phyloP scores from a whole-genome alignment of 2,797 vertebrate genomes.

The Aulostomus chinensis region DNA sequence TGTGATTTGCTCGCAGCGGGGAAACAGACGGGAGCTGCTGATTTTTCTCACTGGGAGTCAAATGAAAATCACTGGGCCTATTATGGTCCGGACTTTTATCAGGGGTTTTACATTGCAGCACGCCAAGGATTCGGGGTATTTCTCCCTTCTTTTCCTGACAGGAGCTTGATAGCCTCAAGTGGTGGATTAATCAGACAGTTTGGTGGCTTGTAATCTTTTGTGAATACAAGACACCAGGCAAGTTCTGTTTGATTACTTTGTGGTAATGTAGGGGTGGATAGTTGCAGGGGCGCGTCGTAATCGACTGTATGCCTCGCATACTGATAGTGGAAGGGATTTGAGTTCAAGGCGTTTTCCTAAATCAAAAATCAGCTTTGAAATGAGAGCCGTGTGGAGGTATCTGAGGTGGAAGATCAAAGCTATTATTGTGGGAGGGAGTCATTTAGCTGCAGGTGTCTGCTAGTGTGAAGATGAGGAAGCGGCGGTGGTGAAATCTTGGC shows the following conservation, averaged over 20 bases:
- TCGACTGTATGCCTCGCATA: slow-evolving; percentile 40
- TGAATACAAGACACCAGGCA: slow-evolving; percentile 51
- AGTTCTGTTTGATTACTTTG: slow-evolving; percentile 66
- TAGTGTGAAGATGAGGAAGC: no score
- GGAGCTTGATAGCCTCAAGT: slow-evolving; percentile 59
- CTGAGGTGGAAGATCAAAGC: background rate
- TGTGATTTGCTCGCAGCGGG: slow-evolving; percentile 59
- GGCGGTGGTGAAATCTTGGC: background rate
- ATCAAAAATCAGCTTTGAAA: no score
- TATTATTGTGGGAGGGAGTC: no score
- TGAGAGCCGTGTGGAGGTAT: slow-evolving; percentile 2
- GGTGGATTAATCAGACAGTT: slow-evolving; percentile 68
- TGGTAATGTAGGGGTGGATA: slow-evolving; percentile 41
- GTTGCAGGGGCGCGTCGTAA: slow-evolving; percentile 46
- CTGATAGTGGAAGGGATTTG: slow-evolving; percentile 42
- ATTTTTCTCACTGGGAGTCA: slow-evolving; percentile 69
- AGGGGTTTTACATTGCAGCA: slow-evolving; percentile 45
- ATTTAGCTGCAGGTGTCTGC: no score
- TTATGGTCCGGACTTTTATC: slow-evolving; percentile 58
- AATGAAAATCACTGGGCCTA: slow-evolving; percentile 67
- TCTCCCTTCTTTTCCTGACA: slow-evolving; percentile 27
- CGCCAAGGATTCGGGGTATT: no score
- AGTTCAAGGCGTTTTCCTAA: no score
- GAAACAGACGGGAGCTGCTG: slow-evolving; percentile 48
- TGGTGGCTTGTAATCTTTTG: slow-evolving; percentile 52